Percentiles rank a stretch among this genome's conserved stretches.
Evolutionary conservation across 64 coral and sea anemone genomes (phyloP).

Genomic region (Pocillopora damicornis): DNA sequence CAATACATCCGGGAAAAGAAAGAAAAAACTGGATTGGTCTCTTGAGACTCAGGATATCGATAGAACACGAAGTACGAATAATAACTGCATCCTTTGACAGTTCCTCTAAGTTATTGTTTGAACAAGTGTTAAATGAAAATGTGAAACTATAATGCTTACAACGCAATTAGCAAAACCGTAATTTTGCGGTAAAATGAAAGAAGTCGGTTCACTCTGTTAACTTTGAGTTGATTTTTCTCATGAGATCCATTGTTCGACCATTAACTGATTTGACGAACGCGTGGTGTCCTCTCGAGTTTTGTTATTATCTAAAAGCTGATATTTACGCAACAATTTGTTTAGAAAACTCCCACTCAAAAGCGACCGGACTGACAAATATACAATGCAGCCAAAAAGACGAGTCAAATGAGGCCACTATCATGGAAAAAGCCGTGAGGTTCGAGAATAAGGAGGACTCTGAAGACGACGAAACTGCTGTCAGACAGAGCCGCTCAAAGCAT

Average conservation of each 20-base stretch:
- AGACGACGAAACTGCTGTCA: slow-evolving; percentile 3
- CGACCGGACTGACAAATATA: not conserved
- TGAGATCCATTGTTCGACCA: not conserved
- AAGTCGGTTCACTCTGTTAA: not conserved
- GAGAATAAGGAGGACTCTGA: slow-evolving; percentile 35
- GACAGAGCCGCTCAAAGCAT: not conserved
- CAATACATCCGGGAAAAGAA: not conserved
- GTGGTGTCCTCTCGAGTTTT: not conserved
- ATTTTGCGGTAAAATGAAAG: not conserved
- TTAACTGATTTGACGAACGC: not conserved
- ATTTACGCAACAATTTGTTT: slow-evolving; percentile 14
- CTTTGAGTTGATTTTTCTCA: not conserved
- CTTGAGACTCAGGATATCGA: not conserved
- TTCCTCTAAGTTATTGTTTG: not conserved
- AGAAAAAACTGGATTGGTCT: not conserved
- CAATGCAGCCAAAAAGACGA: not conserved
- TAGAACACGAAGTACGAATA: not conserved
- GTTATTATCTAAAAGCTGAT: not conserved
- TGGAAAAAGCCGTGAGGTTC: slow-evolving; percentile 54
- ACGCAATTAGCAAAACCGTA: not conserved
- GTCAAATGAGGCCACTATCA: not conserved
- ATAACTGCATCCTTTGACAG: not conserved
- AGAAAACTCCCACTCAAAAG: not conserved
- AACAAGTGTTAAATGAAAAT: not conserved
- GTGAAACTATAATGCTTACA: not conserved